Evolutionary conservation across 2,888 invertebrate species (phyloP).

Genomic region (Chaetogeoica ovagalla): DNA sequence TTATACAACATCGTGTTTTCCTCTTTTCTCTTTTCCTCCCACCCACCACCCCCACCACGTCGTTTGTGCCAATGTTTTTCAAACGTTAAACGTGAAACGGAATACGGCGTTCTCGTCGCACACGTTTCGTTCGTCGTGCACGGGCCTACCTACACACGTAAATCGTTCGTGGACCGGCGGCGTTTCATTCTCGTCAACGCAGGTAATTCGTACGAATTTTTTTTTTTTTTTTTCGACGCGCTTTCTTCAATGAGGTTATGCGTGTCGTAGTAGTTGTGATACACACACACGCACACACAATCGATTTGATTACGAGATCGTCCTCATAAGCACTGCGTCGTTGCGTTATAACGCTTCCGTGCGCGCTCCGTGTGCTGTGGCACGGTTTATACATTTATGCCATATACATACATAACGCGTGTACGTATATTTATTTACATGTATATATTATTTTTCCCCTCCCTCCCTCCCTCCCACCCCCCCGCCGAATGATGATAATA

Average conservation of each 20-base stretch:
- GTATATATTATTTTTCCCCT: slow-evolving; percentile 1
- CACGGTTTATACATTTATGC: background rate
- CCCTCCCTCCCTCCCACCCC: too few species aligned
- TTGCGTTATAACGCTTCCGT: slow-evolving; percentile 21
- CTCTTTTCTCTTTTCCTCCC: background rate
- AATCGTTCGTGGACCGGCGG: background rate
- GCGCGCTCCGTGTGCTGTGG: slow-evolving; percentile 30
- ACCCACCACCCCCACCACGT: too few species aligned
- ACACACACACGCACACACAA: slow-evolving; percentile 8
- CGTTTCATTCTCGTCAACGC: slow-evolving; percentile 1
- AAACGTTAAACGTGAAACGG: slow-evolving; percentile 19
- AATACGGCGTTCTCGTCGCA: background rate
- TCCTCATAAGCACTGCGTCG: slow-evolving; percentile 8
- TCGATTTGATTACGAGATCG: slow-evolving; percentile 47
- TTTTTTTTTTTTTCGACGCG: slow-evolving; percentile 2
- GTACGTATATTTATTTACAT: background rate
- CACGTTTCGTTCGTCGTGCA: too few species aligned
- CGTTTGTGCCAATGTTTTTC: too few species aligned
- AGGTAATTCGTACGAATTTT: slow-evolving; percentile 26
- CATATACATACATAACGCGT: too few species aligned
- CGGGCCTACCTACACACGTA: too few species aligned
- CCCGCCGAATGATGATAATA: slow-evolving; percentile 1
- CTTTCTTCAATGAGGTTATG: slow-evolving; percentile 48
- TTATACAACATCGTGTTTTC: background rate
- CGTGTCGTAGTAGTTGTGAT: background rate